These are phyloP conservation scores for Trematomus loennbergii DNA, from an alignment of 2,113 vertebrate species.

Conservation along the genomic window DNA sequence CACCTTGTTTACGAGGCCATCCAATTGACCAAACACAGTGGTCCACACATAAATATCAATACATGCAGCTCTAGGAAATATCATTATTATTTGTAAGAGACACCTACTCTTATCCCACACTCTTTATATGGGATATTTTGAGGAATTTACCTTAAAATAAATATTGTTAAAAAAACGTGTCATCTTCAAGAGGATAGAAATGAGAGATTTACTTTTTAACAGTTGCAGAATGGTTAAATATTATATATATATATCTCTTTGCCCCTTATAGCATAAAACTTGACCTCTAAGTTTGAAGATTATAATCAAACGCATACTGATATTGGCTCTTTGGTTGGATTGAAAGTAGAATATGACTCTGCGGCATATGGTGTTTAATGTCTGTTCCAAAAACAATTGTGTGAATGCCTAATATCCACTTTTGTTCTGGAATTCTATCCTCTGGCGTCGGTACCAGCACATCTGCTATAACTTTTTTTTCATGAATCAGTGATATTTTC, in stretches of 20 bases:
- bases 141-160: constrained; percentile 3
- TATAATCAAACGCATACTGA: neutral
- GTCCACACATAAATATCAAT: constrained; percentile 10
- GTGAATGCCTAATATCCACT: neutral
- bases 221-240: neutral
- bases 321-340: neutral
- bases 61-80: neutral
- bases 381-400: neutral
- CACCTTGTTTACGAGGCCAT: constrained; percentile 1
- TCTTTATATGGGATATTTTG: neutral
- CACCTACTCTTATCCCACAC: neutral
- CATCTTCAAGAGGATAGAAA: neutral
- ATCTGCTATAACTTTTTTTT: neutral
- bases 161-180: neutral
- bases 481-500: neutral
- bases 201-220: neutral
- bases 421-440: neutral
- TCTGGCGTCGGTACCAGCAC: neutral
- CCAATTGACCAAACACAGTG: neutral
- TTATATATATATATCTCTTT: neutral
- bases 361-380: neutral
- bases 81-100: neutral
- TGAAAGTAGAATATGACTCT: neutral
- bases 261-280: neutral
- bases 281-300: neutral